Base-by-base conservation (phyloP, 2,888 invertebrate species). In the Galerucella pusilla region DNA sequence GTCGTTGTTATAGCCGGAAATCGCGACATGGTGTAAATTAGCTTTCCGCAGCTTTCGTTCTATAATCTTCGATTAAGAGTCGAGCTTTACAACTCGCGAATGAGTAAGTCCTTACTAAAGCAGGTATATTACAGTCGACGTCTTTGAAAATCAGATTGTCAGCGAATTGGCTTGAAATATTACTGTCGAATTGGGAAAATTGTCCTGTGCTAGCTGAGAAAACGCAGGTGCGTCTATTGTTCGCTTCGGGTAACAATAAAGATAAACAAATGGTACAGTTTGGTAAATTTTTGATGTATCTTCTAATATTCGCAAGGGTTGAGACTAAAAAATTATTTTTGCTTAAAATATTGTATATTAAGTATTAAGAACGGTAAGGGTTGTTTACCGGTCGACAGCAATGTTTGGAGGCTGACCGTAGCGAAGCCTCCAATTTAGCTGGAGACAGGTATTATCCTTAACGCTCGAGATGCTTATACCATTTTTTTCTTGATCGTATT, bases 21-120 rank as follows among this genome's bases (percentile, higher is more conserved):
- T 42, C 49, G 75, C 73, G 63, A 57, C 65, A 49, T 71, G 64
- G 75, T 74, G 75, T 75, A 74, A 77, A 75, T 77, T 75, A 68
- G 66, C 42, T 60, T 67, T 67, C 45, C 66, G 66, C 59, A 54
- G 71, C 74, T 71, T 74, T 69, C 66, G 66, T 77, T 74, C 70
- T 79, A 76, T 80, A 81, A 80, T 79, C 81, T 80, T 79, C 74
- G 79, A 79, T 77, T 79, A 78, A 70, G 71, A 65, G 54, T 59
- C 42, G 69, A 65, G 73, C 74, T 75, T 69, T 72, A 64, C 69
- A 66, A 75, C 73, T 74, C 66, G 49, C 68, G 68, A 75, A 64
- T 72, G 46, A 66, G 75, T 75, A 73, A 73, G 72, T 75, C 75
- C 72, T 61, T 64, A 49, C 66, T 66, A 69, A 63, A 68, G 61